phyloP scores from a whole-genome alignment of 2,113 vertebrate genomes.

The Orthonyx spaldingii region DNA sequence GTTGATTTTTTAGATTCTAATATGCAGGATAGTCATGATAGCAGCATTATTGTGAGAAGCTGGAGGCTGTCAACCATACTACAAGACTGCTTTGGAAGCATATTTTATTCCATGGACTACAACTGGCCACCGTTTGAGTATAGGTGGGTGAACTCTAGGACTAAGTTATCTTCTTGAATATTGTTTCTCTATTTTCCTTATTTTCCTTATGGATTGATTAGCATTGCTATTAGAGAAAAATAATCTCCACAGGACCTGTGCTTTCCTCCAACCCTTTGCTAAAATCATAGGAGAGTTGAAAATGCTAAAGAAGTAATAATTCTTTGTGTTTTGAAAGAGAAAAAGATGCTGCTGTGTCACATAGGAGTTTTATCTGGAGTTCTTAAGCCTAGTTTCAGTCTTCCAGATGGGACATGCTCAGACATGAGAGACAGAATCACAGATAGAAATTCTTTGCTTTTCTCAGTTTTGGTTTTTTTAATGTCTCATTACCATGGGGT shows the following conservation, averaged over 20 bases:
- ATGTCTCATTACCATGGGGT: background rate
- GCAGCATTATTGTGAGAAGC: background rate
- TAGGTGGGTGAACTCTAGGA: background rate
- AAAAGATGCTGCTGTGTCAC: background rate
- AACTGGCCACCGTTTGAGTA: background rate
- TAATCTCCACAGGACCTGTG: background rate
- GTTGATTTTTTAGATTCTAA: background rate
- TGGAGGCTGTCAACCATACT: background rate
- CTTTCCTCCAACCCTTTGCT: background rate
- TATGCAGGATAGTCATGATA: fast-evolving
- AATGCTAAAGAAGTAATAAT: background rate
- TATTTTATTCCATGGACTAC: background rate
- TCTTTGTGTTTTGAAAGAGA: background rate
- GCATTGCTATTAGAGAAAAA: background rate
- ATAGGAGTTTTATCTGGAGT: background rate
- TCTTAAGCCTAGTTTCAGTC: background rate
- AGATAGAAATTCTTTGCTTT: background rate
- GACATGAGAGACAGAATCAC: background rate
- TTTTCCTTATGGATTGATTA: background rate
- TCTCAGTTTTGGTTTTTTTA: background rate
- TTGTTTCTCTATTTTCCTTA: background rate
- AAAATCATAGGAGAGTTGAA: background rate
- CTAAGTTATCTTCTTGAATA: background rate
- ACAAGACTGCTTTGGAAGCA: background rate
- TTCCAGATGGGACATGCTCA: background rate